Percentiles rank a stretch among this genome's conserved stretches.
Conservation (phyloP, 64 coral and sea anemone species). For the Hydrozoanthus tunicans region DNA sequence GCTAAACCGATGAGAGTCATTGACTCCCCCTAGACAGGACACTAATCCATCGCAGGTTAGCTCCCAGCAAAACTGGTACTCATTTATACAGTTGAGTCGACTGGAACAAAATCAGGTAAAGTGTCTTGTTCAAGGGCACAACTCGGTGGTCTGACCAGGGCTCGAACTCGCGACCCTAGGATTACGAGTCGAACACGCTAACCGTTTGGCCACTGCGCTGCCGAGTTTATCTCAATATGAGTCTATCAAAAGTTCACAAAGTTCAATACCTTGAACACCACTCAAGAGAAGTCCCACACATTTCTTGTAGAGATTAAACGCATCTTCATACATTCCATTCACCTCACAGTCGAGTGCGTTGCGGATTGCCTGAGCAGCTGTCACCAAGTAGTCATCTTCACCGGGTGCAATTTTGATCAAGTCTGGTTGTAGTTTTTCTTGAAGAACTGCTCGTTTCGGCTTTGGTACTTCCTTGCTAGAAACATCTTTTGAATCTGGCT, state of each 20-base stretch:
- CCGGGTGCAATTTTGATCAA: slow-evolving; percentile 29
- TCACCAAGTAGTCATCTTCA: slow-evolving; percentile 85
- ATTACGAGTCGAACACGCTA: no score
- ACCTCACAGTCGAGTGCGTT: slow-evolving; percentile 90
- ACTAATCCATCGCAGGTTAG: no score
- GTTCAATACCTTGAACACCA: slow-evolving; percentile 85
- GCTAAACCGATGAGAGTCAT: no score
- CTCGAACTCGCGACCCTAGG: no score
- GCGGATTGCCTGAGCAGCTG: slow-evolving; percentile 79
- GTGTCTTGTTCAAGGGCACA: no score
- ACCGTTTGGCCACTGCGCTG: no score
- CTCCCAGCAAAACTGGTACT: no score
- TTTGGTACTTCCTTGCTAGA: slow-evolving; percentile 22
- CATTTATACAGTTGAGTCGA: no score
- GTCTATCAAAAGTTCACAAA: background rate
- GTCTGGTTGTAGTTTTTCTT: slow-evolving; percentile 44
- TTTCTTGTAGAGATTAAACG: slow-evolving; percentile 90
- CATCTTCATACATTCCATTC: slow-evolving; percentile 88
- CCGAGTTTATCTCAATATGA: background rate
- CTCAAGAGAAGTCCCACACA: slow-evolving; percentile 87
- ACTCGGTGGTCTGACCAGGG: no score
- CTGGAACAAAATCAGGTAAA: no score
- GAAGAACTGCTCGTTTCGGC: background rate
- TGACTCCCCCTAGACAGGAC: no score
- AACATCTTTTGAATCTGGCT: background rate